Conservation (phyloP, 2,888 invertebrate genomes). For the Tetrapedia diversipes region DNA sequence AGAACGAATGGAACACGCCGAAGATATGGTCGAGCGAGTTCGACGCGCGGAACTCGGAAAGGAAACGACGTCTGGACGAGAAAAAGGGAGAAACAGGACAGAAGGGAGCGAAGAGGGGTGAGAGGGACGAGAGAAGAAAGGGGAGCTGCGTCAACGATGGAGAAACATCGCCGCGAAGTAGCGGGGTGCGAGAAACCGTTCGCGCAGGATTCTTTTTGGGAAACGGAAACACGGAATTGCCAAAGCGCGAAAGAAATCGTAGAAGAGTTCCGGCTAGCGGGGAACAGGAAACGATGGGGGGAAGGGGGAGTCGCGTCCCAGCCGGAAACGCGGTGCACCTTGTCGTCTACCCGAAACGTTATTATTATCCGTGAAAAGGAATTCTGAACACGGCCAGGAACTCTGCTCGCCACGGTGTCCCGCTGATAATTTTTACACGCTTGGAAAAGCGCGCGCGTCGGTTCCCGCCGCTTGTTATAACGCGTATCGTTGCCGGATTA, state of each 20-base stretch:
- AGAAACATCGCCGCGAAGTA: conserved; percentile 55
- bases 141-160: conserved; percentile 41
- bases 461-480: neutral
- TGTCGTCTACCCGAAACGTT: conserved; percentile 47
- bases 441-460: neutral
- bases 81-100: conserved; percentile 11
- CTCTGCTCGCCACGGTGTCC: conserved; percentile 13
- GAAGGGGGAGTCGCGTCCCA: conserved; percentile 37
- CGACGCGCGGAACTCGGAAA: conserved; percentile 46
- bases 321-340: conserved; percentile 41
- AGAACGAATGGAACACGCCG: conserved; percentile 47
- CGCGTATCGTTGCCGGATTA: conserved; percentile 13
- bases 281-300: conserved; percentile 37
- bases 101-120: neutral
- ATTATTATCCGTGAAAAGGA: conserved; percentile 39
- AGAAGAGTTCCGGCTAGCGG: conserved; percentile 40
- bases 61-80: conserved; percentile 36
- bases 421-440: conserved; percentile 5
- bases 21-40: conserved; percentile 62
- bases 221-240: conserved; percentile 62
- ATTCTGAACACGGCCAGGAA: conserved; percentile 25
- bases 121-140: neutral
- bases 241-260: conserved; percentile 65
- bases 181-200: conserved; percentile 59
- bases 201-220: conserved; percentile 51